These are phyloP conservation scores for Ptilonorhynchus violaceus DNA, from an alignment of 2,113 vertebrate genomes.

Conservation along the genomic window DNA sequence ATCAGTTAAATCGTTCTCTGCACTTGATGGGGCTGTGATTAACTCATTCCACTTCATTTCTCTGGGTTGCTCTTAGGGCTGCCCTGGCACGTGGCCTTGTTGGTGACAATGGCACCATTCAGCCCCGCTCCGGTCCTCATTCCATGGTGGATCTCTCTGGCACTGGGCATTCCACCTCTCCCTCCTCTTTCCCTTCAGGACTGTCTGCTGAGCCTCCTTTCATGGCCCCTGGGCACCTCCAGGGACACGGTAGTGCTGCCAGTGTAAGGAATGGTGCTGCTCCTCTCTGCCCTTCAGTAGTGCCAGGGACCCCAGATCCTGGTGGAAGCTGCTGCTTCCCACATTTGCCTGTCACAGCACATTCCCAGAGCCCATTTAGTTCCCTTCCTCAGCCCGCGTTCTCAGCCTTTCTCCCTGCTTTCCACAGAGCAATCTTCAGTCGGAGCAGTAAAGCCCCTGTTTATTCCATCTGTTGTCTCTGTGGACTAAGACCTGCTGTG, in stretches of 20 bases:
- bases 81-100: background rate
- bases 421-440: background rate
- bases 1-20: background rate
- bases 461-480: background rate
- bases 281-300: background rate
- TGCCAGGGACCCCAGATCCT: background rate
- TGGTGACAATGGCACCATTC: background rate
- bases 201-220: background rate
- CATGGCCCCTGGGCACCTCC: background rate
- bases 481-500: background rate
- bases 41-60: background rate
- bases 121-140: background rate
- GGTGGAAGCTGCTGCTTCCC: background rate
- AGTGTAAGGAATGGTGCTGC: background rate
- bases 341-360: background rate
- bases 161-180: background rate
- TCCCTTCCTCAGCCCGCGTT: background rate
- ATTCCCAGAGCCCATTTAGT: background rate
- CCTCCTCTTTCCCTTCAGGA: background rate
- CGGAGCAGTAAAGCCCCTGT: background rate
- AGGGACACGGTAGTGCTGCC: accelerated
- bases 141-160: background rate
- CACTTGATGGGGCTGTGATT: background rate
- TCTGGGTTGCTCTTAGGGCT: background rate
- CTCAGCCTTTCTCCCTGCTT: background rate